Evolutionary conservation across 2,888 invertebrate genomes (phyloP).

Genomic region (Ectemnius lituratus): DNA sequence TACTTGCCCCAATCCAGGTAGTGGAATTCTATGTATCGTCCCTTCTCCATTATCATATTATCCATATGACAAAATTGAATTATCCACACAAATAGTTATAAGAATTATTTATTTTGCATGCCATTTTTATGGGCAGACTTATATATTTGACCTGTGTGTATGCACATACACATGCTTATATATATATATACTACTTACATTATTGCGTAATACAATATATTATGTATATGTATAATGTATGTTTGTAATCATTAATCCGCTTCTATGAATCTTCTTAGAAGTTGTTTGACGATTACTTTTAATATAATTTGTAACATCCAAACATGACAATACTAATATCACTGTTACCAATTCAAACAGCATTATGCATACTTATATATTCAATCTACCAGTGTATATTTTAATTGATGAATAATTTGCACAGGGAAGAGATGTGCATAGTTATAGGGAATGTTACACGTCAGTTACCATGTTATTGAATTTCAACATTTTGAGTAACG

Average conservation of each 20-base stretch:
- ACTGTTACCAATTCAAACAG: slow-evolving; percentile 52
- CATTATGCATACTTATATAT: slow-evolving; percentile 51
- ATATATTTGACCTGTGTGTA: background rate
- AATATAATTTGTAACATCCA: slow-evolving; percentile 65
- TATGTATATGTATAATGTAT: slow-evolving; percentile 34
- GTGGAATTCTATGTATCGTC: background rate
- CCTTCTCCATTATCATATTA: too few relatives aligned
- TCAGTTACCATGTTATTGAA: slow-evolving; percentile 36
- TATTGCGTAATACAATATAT: slow-evolving; percentile 68
- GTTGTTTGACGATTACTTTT: slow-evolving; percentile 54
- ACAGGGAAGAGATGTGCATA: slow-evolving; percentile 35
- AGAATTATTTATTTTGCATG: slow-evolving; percentile 57
- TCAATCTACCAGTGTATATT: slow-evolving; percentile 40
- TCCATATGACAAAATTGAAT: background rate
- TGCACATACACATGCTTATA: slow-evolving; percentile 53
- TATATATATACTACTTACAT: slow-evolving; percentile 67
- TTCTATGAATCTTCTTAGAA: slow-evolving; percentile 52
- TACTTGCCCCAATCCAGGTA: background rate
- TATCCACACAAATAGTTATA: slow-evolving; percentile 44
- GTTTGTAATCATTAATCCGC: slow-evolving; percentile 67
- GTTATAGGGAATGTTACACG: slow-evolving; percentile 55
- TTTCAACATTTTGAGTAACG: slow-evolving; percentile 45
- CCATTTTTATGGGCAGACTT: slow-evolving; percentile 39
- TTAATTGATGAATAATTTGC: slow-evolving; percentile 45
- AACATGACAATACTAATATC: slow-evolving; percentile 67